phyloP scores from a whole-genome alignment of 2,113 vertebrate species.

The Seriola rivoliana region DNA sequence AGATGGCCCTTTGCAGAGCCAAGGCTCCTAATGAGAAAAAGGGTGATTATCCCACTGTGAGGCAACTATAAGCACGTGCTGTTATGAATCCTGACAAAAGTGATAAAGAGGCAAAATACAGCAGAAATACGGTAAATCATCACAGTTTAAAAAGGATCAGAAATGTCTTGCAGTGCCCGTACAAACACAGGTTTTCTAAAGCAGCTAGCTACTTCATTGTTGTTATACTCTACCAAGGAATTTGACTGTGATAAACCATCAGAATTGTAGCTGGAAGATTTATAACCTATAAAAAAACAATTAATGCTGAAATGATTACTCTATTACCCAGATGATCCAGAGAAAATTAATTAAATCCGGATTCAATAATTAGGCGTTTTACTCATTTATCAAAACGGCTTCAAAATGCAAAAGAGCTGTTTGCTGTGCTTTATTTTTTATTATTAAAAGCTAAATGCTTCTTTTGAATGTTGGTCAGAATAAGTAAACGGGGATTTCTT shows the following conservation, averaged over 20 bases:
- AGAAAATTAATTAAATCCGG: constrained; percentile 61
- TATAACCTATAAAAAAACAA: constrained; percentile 61
- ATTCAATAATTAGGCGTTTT: constrained; percentile 54
- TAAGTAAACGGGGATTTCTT: neutral
- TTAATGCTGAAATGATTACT: constrained; percentile 59
- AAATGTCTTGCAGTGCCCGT: neutral
- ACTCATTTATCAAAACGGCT: constrained; percentile 46
- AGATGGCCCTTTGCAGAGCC: constrained; percentile 60
- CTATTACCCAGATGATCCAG: constrained; percentile 47
- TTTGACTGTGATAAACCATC: constrained; percentile 9
- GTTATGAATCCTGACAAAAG: constrained; percentile 59
- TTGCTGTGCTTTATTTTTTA: neutral
- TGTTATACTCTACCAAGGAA: neutral
- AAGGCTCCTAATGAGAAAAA: constrained; percentile 79
- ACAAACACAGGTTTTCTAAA: neutral
- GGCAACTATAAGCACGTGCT: constrained; percentile 68
- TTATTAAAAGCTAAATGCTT: neutral
- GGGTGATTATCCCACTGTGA: constrained; percentile 76
- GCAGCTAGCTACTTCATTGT: neutral
- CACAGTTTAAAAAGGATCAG: neutral
- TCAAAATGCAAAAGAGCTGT: constrained; percentile 16
- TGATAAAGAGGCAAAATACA: constrained; percentile 27
- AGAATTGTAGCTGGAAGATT: constrained; percentile 48
- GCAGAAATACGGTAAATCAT: neutral
- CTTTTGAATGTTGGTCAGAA: neutral